Evolutionary conservation across 2,113 vertebrate species (phyloP).

Genomic region (Falcunculus frontatus): DNA sequence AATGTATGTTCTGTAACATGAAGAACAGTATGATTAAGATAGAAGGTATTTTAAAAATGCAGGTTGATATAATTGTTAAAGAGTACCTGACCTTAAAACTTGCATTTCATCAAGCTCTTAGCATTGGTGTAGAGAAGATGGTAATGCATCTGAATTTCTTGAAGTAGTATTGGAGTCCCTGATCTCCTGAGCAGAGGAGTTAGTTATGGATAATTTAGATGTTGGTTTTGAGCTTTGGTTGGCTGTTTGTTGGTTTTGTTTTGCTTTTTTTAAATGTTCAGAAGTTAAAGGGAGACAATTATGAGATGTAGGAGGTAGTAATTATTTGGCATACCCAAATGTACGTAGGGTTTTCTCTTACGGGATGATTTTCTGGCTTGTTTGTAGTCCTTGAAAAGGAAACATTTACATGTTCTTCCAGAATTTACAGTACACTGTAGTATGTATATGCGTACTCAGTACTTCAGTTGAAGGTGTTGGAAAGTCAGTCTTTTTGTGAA

Average conservation of each 20-base stretch:
- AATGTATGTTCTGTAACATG: not conserved
- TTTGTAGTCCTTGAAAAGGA: not conserved
- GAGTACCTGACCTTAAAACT: not conserved
- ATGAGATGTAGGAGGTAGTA: not conserved
- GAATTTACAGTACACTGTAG: not conserved
- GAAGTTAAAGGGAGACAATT: not conserved
- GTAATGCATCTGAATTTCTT: not conserved
- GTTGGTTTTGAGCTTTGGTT: not conserved
- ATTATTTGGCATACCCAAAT: not conserved
- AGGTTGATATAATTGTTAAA: not conserved
- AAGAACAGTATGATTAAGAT: not conserved
- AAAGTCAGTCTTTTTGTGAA: not conserved
- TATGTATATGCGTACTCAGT: not conserved
- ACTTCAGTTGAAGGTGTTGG: not conserved
- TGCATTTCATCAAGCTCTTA: not conserved
- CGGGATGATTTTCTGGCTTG: not conserved
- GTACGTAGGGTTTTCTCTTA: not conserved
- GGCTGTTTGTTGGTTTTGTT: not conserved
- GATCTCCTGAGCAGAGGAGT: not conserved
- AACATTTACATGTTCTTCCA: not conserved
- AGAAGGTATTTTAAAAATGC: not conserved
- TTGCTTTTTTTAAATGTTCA: not conserved
- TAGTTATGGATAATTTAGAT: not conserved
- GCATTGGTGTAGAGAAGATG: not conserved
- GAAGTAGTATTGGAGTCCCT: not conserved